Evolutionary conservation across 1,140 invertebrate genomes (phyloP).

Genomic region (Drosophila orosa): DNA sequence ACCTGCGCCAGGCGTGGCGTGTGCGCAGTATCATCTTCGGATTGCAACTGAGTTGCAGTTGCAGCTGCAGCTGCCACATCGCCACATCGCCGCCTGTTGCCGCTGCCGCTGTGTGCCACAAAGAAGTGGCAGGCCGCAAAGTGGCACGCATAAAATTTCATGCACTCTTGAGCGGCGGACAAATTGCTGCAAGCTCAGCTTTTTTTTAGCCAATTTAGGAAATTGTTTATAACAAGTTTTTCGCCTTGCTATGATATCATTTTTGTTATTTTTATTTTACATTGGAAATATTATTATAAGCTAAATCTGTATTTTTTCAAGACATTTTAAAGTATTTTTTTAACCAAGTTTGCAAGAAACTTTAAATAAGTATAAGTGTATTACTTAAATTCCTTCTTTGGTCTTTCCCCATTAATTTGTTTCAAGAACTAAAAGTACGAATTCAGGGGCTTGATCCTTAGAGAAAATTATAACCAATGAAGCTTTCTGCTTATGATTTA

Average conservation of each 20-base stretch:
- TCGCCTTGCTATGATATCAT: too few relatives aligned
- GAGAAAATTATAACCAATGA: neutral
- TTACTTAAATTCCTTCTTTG: neutral
- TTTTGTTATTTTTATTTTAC: neutral
- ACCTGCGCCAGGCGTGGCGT: conserved; percentile 81
- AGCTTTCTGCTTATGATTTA: neutral
- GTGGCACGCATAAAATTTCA: conserved; percentile 82
- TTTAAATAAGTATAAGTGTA: neutral
- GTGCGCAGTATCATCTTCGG: conserved; percentile 79
- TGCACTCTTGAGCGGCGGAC: conserved; percentile 71
- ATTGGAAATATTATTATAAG: rapidly evolving
- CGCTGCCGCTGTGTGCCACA: conserved; percentile 12
- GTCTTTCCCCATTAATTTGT: neutral
- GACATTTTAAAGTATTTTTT: neutral
- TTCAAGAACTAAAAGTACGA: neutral
- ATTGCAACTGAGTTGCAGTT: conserved; percentile 66
- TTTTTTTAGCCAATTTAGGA: neutral
- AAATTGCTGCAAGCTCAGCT: neutral
- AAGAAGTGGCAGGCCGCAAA: conserved; percentile 51
- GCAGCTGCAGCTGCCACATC: conserved; percentile 18
- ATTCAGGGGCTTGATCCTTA: neutral
- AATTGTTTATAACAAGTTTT: neutral
- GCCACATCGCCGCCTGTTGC: conserved; percentile 3
- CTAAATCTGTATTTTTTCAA: rapidly evolving
- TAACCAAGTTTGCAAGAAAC: neutral